These are phyloP conservation scores for Ochropleura leucogaster DNA, from an alignment of 2,888 invertebrate genomes.

Conservation along the genomic window DNA sequence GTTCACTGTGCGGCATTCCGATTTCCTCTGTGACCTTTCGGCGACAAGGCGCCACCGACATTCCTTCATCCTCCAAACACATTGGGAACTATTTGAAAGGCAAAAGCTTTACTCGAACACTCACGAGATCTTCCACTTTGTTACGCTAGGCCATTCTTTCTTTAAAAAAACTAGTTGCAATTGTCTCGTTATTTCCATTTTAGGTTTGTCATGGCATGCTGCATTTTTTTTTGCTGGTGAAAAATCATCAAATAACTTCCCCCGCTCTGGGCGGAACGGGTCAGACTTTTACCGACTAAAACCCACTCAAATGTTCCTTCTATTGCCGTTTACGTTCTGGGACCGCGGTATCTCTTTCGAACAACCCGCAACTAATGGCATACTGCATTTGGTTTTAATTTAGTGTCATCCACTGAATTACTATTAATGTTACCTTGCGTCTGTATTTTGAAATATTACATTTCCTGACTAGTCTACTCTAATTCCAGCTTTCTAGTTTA, in stretches of 20 bases:
- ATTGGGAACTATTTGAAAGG: slow-evolving; percentile 14
- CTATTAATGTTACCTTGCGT: background rate
- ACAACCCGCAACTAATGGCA: too few species aligned
- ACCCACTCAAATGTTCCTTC: too few species aligned
- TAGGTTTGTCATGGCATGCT: too few species aligned
- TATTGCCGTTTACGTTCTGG: too few species aligned
- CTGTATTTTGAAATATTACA: background rate
- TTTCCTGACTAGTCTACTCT: background rate
- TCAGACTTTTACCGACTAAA: too few species aligned
- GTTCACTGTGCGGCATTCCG: slow-evolving; percentile 69
- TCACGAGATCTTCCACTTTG: background rate
- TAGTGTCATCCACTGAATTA: background rate
- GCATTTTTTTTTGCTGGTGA: too few species aligned
- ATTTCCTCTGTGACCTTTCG: slow-evolving; percentile 70
- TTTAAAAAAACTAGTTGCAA: too few species aligned
- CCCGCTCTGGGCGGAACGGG: too few species aligned
- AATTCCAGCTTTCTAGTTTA: slow-evolving; percentile 16
- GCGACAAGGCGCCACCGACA: slow-evolving; percentile 57
- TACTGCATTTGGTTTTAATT: background rate
- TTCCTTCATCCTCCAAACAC: slow-evolving; percentile 63
- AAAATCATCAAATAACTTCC: too few species aligned
- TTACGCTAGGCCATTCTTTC: too few species aligned
- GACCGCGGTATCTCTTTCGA: too few species aligned
- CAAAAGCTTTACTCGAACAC: background rate
- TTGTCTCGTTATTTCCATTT: too few species aligned